Evolutionary conservation across 1,140 invertebrate species (phyloP), one percentile per base, ranked within the genome.

Genomic region (Drosophila asahinai): DNA sequence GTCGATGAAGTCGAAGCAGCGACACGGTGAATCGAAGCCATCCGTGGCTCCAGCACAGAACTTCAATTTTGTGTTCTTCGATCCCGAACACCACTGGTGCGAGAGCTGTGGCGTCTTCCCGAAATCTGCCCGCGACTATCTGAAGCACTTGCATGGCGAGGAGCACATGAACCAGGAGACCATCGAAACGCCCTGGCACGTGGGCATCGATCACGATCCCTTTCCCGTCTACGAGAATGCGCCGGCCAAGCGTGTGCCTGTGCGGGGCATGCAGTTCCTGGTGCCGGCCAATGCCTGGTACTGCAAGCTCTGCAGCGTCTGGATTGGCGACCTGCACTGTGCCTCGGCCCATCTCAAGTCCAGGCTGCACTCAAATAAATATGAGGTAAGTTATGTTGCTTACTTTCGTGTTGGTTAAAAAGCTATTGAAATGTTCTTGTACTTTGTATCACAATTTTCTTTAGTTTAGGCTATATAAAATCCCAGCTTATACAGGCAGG

Each of bases 21-120:
- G 74, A 82, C 66, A 93, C 12, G 54, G 19, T 17, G 86, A 89
- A 61, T 47, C 74, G 2, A 83, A 83, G 49, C 5, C 40, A 11
- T 19, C 45, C 9, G 8, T 70, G 27, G n/a, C 66, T 14, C 19
- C 48, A 12, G 8, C 55, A 22, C 80, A 81, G 72, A 78, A 73
- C 25, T 91, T 95, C 92, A 97, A 97, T 94, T 96, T 96, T 87
- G 95, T 97, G 38, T 96, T 97, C 93, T 97, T 97, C 87, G 97
- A 98, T 93, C 96, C 97, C 1, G 97, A 97, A 93, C 95, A 97
- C 94, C 97, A 97, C 93, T 97, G 97, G 97, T 98, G 97, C 93
- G 94, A 96, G 62, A 94, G 96, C 51, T 98, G 97, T 93, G 95
- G 97, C 93, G 96, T 97, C 81, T 97, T 97, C 92, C 97, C 97